A percentile compares a stretch with the other conserved stretches of the same genome.
Evolutionary conservation across 2,797 vertebrate species (phyloP).

Genomic region (Typhlichthys eigenmanni): DNA sequence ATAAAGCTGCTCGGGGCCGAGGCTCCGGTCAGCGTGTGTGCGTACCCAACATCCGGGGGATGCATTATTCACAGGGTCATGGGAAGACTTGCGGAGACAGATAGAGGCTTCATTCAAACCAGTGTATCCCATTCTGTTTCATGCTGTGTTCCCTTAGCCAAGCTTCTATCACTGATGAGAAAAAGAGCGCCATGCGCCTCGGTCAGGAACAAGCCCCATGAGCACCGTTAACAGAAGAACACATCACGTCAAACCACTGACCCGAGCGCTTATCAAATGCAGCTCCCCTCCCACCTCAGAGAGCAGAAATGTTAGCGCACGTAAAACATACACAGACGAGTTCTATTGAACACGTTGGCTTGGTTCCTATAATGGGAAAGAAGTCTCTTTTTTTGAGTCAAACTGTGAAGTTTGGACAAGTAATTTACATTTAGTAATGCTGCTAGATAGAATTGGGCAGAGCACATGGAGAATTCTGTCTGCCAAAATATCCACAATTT

Average conservation of each 20-base stretch:
- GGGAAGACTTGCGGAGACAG: slow-evolving; percentile 17
- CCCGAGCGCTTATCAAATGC: slow-evolving; percentile 67
- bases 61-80: slow-evolving; percentile 47
- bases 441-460: too few relatives aligned
- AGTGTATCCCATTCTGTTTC: slow-evolving; percentile 66
- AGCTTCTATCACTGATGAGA: slow-evolving; percentile 70
- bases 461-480: too few relatives aligned
- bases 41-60: slow-evolving; percentile 72
- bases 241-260: slow-evolving; percentile 68
- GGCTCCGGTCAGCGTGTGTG: slow-evolving; percentile 14
- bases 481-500: not conserved
- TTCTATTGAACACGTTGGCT: too few relatives aligned
- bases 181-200: slow-evolving; percentile 23
- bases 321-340: slow-evolving; percentile 4
- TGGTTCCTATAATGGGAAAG: too few relatives aligned
- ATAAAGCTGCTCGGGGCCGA: too few relatives aligned
- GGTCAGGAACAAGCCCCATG: slow-evolving; percentile 59
- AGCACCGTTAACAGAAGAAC: slow-evolving; percentile 60
- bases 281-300: slow-evolving; percentile 30
- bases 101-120: slow-evolving; percentile 56
- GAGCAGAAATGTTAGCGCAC: slow-evolving; percentile 31
- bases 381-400: too few relatives aligned
- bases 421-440: too few relatives aligned
- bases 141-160: slow-evolving; percentile 55
- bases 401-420: too few relatives aligned